Conservation (phyloP, 2,888 invertebrate species). For the Parnassius orleans region DNA sequence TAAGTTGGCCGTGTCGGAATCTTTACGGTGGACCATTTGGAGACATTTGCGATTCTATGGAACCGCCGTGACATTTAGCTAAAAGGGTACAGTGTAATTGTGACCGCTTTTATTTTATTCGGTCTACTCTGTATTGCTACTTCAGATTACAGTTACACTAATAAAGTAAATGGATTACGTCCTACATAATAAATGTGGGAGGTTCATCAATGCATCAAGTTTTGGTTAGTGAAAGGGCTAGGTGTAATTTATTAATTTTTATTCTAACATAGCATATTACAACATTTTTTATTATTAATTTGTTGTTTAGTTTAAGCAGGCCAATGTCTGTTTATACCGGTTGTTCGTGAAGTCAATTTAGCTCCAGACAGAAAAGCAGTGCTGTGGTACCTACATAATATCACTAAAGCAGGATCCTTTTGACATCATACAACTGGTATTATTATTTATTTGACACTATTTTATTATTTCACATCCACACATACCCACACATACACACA, state of each 20-base stretch:
- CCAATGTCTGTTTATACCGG: too few species aligned
- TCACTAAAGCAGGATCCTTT: too few species aligned
- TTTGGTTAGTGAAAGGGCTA: neutral
- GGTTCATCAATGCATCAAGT: neutral
- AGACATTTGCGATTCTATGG: constrained; percentile 43
- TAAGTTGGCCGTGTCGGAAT: constrained; percentile 35
- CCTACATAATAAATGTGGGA: neutral
- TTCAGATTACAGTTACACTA: constrained; percentile 18
- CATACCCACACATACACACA: too few species aligned
- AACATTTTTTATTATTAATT: neutral
- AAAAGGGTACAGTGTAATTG: constrained; percentile 44
- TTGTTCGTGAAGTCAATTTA: too few species aligned
- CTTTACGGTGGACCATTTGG: constrained; percentile 41
- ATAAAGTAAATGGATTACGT: constrained; percentile 17
- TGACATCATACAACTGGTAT: too few species aligned
- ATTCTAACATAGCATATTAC: neutral
- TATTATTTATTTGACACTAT: too few species aligned
- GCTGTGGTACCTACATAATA: too few species aligned
- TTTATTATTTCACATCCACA: too few species aligned
- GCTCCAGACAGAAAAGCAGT: too few species aligned
- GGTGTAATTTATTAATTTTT: too few species aligned
- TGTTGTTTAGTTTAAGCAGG: too few species aligned
- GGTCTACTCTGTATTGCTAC: constrained; percentile 24
- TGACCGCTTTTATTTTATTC: constrained; percentile 36
- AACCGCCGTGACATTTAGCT: constrained; percentile 43